Evolutionary conservation across 1,140 invertebrate genomes (phyloP), one percentile per base, ranked within the genome.

Genomic region (Trachelipus rathkii): DNA sequence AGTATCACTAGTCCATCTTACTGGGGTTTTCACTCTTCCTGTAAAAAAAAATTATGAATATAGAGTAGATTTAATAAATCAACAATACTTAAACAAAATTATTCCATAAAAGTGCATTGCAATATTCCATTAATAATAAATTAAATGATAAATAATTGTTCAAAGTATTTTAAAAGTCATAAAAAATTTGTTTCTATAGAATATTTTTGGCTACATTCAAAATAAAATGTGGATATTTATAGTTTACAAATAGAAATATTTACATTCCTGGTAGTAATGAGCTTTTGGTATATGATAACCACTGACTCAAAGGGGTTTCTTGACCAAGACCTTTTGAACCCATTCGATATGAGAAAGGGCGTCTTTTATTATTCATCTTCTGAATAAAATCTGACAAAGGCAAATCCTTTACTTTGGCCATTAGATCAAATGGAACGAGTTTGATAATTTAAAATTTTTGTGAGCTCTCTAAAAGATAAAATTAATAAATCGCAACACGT

Each of bases 391-490:
- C 94, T 88, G 1, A 98, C 93, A 87, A 98, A 98, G n/a, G 95
- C 96, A 85, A 96, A 98, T 46, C 96, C 95, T 87, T 95, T 96
- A 82, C 94, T 96, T 81, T 94, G 92, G 13, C 95, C 95, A 82
- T 90, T 89, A 88, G 90, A 83, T 95, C 94, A 77, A 95, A 86
- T 79, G 96, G 95, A 72, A 96, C 95, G 92, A 83, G 46, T 85
- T 84, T 6, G n/a, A n/a, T n/a, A 69, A 78, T n/a, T 44, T 46
- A 50, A 69, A 50, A 50, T 24, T 23, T 33, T n/a, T 2, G 23
- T 19, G 10, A 6, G 74, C 10, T 21, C 44, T 11, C 13, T 10
- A n/a, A 74, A 78, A 73, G 13, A 11, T 77, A n/a, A 19, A 43
- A n/a, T 19, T 2, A 33, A 33, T 3, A n/a, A n/a, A n/a, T n/a